Conservation (phyloP, 2,888 invertebrate species). For the Leptopilina syphax region DNA sequence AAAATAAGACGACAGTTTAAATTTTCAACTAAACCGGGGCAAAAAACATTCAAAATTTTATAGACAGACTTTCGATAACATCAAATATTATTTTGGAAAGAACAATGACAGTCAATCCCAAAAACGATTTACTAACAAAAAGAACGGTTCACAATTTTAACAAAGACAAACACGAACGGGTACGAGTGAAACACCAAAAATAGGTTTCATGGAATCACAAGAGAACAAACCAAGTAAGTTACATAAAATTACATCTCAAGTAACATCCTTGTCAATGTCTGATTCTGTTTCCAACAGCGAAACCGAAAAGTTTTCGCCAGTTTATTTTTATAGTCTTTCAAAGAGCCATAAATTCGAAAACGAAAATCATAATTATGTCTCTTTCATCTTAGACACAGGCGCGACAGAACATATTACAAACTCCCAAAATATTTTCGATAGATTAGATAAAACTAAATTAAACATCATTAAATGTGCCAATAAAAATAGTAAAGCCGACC, state of each 20-base stretch:
- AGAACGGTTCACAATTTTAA: not conserved
- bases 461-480: constrained; percentile 47
- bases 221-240: not conserved
- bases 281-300: not conserved
- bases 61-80: not conserved
- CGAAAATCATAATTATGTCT: not conserved
- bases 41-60: not conserved
- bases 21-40: not conserved
- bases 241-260: not conserved
- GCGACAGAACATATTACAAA: constrained; percentile 48
- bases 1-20: not conserved
- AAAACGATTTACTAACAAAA: not conserved
- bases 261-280: not conserved
- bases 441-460: constrained; percentile 21
- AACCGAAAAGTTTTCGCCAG: not conserved
- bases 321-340: not conserved
- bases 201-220: not conserved
- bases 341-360: not conserved
- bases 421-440: constrained; percentile 22
- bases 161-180: not conserved
- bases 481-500: constrained; percentile 39
- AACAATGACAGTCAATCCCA: not conserved
- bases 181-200: not conserved
- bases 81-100: not conserved
- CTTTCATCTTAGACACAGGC: constrained; percentile 44